Conservation (phyloP, 2,888 invertebrate genomes). For the Chrysolina americana region DNA sequence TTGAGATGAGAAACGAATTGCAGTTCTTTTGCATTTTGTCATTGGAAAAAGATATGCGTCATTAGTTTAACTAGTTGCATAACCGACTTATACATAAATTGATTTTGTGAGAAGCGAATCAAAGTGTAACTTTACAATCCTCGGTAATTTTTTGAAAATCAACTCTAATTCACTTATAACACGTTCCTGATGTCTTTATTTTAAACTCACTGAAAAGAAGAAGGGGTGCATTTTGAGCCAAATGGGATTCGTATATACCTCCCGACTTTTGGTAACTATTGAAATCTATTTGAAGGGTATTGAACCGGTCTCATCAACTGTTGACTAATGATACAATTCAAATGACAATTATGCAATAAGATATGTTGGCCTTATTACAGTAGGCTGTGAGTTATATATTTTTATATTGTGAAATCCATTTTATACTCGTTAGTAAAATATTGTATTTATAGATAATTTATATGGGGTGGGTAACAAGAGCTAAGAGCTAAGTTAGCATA, state of each 20-base stretch:
- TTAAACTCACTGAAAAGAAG: no score
- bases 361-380: conserved; percentile 3
- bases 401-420: not conserved
- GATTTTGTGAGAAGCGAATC: not conserved
- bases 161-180: no score
- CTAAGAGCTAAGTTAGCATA: not conserved
- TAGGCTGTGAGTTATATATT: conserved; percentile 24
- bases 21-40: not conserved
- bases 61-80: no score
- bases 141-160: no score
- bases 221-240: no score
- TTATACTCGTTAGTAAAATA: conserved; percentile 4
- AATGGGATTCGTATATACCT: no score
- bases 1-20: not conserved
- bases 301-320: not conserved
- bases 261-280: not conserved
- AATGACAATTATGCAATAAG: not conserved
- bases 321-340: not conserved
- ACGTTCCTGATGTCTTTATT: no score
- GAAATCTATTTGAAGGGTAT: not conserved
- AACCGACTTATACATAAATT: not conserved
- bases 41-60: not conserved
- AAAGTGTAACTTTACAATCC: not conserved
- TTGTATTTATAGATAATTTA: conserved; percentile 3
- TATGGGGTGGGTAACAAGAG: not conserved